A percentile compares a stretch with the other conserved stretches of the same genome.
These are phyloP conservation scores for Daphoenositta chrysoptera DNA, from an alignment of 2,113 vertebrate genomes.

Conservation along the genomic window DNA sequence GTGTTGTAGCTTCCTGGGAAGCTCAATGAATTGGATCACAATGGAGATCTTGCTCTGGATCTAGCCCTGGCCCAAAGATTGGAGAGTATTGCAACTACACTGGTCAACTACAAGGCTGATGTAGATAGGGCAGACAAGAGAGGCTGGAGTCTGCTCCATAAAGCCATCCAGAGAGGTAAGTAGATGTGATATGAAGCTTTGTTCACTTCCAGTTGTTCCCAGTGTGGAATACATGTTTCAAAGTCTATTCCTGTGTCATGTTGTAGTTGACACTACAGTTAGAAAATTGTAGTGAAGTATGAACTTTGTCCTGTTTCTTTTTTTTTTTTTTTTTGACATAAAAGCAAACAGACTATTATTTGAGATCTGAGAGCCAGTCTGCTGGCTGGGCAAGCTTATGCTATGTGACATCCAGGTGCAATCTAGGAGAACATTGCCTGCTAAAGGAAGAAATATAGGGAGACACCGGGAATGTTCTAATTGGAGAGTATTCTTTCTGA, in stretches of 20 bases:
- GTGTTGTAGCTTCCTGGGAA: constrained; percentile 85
- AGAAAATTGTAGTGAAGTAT: neutral
- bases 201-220: neutral
- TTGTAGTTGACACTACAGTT: neutral
- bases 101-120: constrained; percentile 92
- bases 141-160: constrained; percentile 95
- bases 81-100: constrained; percentile 92
- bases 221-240: neutral
- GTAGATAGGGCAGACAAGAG: constrained; percentile 93
- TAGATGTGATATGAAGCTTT: neutral
- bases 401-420: neutral
- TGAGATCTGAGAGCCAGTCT: neutral
- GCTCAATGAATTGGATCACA: constrained; percentile 92
- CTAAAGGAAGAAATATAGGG: neutral
- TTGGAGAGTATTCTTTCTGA: neutral
- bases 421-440: neutral
- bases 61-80: constrained; percentile 86
- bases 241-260: neutral
- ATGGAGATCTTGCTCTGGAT: constrained; percentile 93
- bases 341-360: neutral
- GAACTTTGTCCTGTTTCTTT: neutral
- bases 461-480: neutral
- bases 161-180: constrained; percentile 94
- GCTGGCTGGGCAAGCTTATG: neutral
- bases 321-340: neutral